phyloP scores from a whole-genome alignment of 1,140 invertebrate genomes.

The Conus ventricosus region DNA sequence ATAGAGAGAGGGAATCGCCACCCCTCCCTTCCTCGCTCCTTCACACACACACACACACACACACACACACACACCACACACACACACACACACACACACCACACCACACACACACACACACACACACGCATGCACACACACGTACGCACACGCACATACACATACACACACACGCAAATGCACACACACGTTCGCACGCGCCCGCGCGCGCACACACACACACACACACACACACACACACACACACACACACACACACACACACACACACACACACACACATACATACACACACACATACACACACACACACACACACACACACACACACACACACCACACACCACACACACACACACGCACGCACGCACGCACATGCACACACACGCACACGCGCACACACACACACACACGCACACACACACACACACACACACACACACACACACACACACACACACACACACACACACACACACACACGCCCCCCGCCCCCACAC shows the following conservation, averaged over 20 bases:
- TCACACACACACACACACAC: no score
- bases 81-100: neutral
- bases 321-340: neutral
- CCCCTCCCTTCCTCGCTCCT: no score
- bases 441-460: neutral
- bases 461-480: neutral
- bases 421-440: neutral
- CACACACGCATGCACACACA: neutral
- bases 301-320: neutral
- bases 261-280: neutral
- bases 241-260: neutral
- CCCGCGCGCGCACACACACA: neutral
- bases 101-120: no score
- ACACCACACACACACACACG: neutral
- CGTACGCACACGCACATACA: neutral
- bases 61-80: conserved; percentile 4
- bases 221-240: neutral
- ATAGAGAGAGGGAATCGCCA: no score
- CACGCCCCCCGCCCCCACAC: neutral
- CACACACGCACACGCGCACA: neutral
- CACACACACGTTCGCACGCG: no score
- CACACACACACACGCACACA: neutral
- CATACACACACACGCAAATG: neutral
- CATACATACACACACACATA: neutral
- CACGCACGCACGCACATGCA: neutral